Evolutionary conservation across 2,888 invertebrate genomes (phyloP).

Genomic region (Synergus umbraculus): DNA sequence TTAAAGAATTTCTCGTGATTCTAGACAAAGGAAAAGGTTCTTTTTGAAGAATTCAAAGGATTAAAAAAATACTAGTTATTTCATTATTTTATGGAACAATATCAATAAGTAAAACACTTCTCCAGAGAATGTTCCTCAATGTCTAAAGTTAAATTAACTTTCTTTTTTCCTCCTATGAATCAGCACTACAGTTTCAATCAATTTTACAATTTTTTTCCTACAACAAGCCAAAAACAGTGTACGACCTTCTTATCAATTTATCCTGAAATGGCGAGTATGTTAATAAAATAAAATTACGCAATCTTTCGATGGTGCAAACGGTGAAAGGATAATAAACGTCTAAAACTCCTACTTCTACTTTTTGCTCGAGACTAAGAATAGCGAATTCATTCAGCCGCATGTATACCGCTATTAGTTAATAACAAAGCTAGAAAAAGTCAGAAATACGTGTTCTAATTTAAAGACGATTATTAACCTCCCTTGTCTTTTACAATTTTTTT

Average conservation of each 20-base stretch:
- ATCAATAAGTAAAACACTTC: background rate
- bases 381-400: background rate
- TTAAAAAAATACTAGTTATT: too few relatives aligned
- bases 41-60: too few relatives aligned
- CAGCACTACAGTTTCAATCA: background rate
- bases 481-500: conserved; percentile 2
- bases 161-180: background rate
- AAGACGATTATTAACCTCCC: conserved; percentile 18
- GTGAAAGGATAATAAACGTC: conserved; percentile 54
- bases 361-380: conserved; percentile 23
- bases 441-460: background rate
- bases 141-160: background rate
- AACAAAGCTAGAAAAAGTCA: background rate
- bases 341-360: background rate
- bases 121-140: background rate
- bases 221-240: background rate
- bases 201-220: background rate
- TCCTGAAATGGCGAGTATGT: background rate
- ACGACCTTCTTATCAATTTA: conserved; percentile 5
- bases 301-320: conserved; percentile 46
- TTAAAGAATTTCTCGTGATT: too few relatives aligned
- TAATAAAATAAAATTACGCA: conserved; percentile 18
- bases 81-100: background rate
- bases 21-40: too few relatives aligned
- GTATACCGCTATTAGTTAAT: conserved; percentile 16